Conservation (phyloP, 2,113 vertebrate species). For the Garra rufa region DNA sequence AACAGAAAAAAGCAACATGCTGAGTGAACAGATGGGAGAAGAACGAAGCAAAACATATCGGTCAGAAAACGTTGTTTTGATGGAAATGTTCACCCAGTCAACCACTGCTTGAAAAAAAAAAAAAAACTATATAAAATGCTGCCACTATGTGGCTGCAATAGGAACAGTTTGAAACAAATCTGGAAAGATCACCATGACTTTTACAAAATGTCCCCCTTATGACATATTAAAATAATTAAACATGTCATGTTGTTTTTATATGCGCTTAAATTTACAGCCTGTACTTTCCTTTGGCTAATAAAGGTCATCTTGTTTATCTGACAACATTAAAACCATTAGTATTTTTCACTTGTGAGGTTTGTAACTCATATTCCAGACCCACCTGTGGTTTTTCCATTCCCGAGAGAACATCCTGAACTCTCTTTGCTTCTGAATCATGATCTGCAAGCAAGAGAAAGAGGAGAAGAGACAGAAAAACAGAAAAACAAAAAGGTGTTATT, state of each 20-base stretch:
- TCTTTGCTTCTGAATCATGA: slow-evolving; percentile 92
- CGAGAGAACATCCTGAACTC: slow-evolving; percentile 93
- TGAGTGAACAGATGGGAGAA: slow-evolving; percentile 13
- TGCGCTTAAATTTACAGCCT: background rate
- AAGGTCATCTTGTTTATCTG: background rate
- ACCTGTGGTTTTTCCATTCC: slow-evolving; percentile 97
- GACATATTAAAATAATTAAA: background rate
- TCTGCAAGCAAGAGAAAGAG: slow-evolving; percentile 74
- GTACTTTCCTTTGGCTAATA: background rate
- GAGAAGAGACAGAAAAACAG: background rate
- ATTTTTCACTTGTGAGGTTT: background rate
- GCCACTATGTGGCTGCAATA: slow-evolving; percentile 34
- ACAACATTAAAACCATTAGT: background rate
- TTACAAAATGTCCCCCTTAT: background rate
- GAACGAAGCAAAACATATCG: background rate
- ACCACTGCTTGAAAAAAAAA: background rate
- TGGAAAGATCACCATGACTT: background rate
- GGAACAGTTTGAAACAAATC: background rate
- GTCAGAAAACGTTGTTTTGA: slow-evolving; percentile 27
- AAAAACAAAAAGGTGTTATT: slow-evolving; percentile 12
- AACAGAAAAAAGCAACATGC: background rate
- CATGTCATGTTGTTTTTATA: slow-evolving; percentile 4
- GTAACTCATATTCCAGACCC: slow-evolving; percentile 65
- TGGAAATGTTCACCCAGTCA: too few species aligned
- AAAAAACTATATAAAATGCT: slow-evolving; percentile 24